Conservation (phyloP, 1,140 invertebrate species). For the Galleria mellonella region DNA sequence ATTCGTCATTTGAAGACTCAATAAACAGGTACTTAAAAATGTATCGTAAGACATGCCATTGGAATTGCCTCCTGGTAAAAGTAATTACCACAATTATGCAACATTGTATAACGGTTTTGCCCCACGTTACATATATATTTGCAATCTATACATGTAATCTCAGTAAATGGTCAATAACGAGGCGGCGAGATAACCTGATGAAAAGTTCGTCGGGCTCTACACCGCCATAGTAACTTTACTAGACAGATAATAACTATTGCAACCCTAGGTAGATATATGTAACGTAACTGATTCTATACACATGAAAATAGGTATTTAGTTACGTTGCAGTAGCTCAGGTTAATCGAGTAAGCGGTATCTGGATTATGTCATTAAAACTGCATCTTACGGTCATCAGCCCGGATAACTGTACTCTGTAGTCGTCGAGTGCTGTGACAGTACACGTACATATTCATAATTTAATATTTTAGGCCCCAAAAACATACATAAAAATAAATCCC, state of each 20-base stretch:
- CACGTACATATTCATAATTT: too few species aligned
- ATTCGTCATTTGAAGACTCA: background rate
- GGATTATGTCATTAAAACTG: conserved; percentile 68
- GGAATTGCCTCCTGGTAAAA: background rate
- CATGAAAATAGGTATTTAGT: conserved; percentile 46
- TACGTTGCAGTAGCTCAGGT: conserved; percentile 30
- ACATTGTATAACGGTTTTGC: conserved; percentile 15
- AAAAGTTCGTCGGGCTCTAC: conserved; percentile 21
- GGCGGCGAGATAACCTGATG: conserved; percentile 30
- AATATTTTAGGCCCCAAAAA: too few species aligned
- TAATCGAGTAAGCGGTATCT: conserved; percentile 64
- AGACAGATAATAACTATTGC: conserved; percentile 36
- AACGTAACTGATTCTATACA: conserved; percentile 20
- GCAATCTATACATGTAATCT: conserved; percentile 16
- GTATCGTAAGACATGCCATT: too few species aligned
- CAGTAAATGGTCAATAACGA: conserved; percentile 35
- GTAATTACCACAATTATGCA: conserved; percentile 14
- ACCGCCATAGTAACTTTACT: conserved; percentile 8
- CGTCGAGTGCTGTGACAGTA: conserved; percentile 10
- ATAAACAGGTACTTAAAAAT: background rate
- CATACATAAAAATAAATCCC: too few species aligned
- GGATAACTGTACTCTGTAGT: conserved; percentile 53
- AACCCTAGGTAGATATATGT: conserved; percentile 17
- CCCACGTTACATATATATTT: conserved; percentile 10
- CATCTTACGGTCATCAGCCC: conserved; percentile 49